phyloP scores from a whole-genome alignment of 2,797 vertebrate genomes.

The Spinibarbus caldwelli region DNA sequence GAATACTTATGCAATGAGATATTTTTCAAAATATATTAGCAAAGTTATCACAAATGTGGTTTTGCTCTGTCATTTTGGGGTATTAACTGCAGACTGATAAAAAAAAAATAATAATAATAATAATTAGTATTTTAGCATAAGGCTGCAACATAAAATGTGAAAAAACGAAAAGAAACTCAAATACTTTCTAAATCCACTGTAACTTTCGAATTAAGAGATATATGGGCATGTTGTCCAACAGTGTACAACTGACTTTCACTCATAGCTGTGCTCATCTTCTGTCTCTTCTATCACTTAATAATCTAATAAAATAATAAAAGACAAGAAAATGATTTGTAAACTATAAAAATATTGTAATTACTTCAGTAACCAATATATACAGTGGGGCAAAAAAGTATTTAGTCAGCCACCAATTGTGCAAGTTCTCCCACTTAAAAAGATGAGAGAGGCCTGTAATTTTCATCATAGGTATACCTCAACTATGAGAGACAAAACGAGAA shows the following conservation, averaged over 20 bases:
- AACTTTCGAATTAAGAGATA: neutral
- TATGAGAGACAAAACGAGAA: no score
- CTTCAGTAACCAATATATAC: neutral
- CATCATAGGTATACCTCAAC: no score
- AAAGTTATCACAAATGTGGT: neutral
- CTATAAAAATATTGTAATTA: neutral
- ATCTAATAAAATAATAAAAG: neutral
- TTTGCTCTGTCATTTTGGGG: neutral
- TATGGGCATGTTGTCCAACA: neutral
- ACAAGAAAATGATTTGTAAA: neutral
- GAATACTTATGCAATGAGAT: neutral
- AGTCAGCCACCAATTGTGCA: no score
- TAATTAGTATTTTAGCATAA: neutral
- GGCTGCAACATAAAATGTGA: neutral
- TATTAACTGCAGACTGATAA: neutral
- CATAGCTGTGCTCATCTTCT: neutral
- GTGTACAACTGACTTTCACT: neutral
- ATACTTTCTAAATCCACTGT: neutral
- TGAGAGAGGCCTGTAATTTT: no score
- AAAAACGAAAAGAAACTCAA: neutral
- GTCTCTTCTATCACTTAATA: neutral
- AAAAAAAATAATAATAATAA: no score
- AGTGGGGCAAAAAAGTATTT: no score
- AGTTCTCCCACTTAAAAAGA: no score
- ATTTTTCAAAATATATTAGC: neutral